These are phyloP conservation scores for Urocitellus parryii DNA, from an alignment of 2,113 vertebrate species.

Conservation along the genomic window DNA sequence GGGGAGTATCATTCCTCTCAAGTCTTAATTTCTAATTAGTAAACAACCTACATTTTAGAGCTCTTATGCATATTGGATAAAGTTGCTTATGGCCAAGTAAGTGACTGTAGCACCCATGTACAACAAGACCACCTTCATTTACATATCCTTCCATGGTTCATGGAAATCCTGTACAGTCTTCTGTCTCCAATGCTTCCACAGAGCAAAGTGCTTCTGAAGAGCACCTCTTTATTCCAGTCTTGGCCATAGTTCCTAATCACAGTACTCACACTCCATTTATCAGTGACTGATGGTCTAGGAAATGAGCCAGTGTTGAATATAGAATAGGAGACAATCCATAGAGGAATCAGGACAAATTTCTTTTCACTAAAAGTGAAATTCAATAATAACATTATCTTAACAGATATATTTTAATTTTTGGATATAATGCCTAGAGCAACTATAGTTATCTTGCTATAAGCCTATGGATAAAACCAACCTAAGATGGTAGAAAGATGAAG, in stretches of 20 bases:
- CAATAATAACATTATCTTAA: not conserved
- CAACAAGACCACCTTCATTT: not conserved
- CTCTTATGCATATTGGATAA: not conserved
- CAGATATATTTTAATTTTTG: not conserved
- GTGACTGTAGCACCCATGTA: accelerated
- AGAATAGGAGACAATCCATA: not conserved
- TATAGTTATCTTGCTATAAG: not conserved
- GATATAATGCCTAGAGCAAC: not conserved
- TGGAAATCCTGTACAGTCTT: not conserved
- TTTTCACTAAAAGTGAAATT: not conserved
- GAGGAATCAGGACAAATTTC: not conserved
- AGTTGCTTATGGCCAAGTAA: not conserved
- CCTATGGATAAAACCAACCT: not conserved
- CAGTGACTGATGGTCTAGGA: not conserved
- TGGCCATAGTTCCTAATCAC: not conserved
- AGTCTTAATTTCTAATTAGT: not conserved
- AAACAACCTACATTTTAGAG: not conserved
- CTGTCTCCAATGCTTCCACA: not conserved
- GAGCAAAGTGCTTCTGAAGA: not conserved
- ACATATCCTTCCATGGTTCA: not conserved
- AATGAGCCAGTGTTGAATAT: not conserved
- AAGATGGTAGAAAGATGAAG: not conserved
- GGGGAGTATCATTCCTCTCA: not conserved
- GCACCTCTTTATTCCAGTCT: not conserved
- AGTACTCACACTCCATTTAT: not conserved